Conservation (phyloP, 1,140 invertebrate species). For the Drosophila suzukii region DNA sequence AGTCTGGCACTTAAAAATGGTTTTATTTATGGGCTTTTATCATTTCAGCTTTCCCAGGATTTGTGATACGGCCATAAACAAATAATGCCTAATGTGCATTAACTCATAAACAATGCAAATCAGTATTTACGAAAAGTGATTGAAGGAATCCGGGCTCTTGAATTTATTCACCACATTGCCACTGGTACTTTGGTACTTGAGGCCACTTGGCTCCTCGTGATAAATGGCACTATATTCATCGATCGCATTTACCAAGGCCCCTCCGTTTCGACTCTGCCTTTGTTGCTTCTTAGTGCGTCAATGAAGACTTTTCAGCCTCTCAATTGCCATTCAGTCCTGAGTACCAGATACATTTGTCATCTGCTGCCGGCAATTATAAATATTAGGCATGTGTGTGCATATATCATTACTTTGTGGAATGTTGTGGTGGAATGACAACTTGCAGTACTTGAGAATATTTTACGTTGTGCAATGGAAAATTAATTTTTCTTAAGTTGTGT, state of each 20-base stretch:
- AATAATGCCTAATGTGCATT: slow-evolving; percentile 69
- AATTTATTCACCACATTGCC: slow-evolving; percentile 65
- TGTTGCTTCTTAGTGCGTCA: slow-evolving; percentile 40
- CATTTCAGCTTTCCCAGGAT: slow-evolving; percentile 41
- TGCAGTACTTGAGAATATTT: slow-evolving; percentile 1
- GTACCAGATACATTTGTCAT: slow-evolving; percentile 58
- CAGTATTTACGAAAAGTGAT: slow-evolving; percentile 72
- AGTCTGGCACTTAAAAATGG: slow-evolving; percentile 61
- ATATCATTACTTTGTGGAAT: slow-evolving; percentile 14
- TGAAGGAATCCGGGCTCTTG: slow-evolving; percentile 40
- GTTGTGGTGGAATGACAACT: not conserved
- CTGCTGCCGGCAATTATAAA: slow-evolving; percentile 40
- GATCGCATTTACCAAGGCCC: slow-evolving; percentile 22
- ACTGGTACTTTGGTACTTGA: slow-evolving; percentile 48
- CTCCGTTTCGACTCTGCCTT: slow-evolving; percentile 1
- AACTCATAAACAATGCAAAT: slow-evolving; percentile 70
- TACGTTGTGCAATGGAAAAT: not conserved
- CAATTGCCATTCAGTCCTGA: slow-evolving; percentile 31
- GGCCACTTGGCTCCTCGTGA: slow-evolving; percentile 38
- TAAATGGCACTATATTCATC: slow-evolving; percentile 46
- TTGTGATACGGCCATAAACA: slow-evolving; percentile 67
- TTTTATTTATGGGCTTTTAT: slow-evolving; percentile 77
- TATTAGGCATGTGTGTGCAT: slow-evolving; percentile 12
- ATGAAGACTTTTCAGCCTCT: slow-evolving; percentile 47
- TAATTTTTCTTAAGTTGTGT: not conserved